Evolutionary conservation across 2,797 vertebrate species (phyloP).

Genomic region (Pristis pectinata): DNA sequence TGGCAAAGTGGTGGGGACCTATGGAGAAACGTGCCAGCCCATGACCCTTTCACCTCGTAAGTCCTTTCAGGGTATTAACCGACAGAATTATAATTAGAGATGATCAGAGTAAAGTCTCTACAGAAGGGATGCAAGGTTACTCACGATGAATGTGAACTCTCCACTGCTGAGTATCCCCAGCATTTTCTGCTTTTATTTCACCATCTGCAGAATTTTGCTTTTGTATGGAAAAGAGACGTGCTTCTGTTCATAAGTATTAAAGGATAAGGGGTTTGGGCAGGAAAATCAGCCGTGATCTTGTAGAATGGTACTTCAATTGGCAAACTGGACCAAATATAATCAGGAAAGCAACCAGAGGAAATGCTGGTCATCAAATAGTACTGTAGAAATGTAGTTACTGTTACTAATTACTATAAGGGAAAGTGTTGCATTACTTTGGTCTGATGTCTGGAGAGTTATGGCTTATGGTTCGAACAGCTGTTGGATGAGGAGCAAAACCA

Average conservation of each 20-base stretch:
- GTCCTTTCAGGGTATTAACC: constrained; percentile 43
- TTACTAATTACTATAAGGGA: not conserved
- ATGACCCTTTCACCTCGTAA: constrained; percentile 48
- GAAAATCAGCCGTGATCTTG: too few relatives aligned
- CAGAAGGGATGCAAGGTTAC: not conserved
- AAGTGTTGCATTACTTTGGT: not conserved
- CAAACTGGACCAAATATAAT: not conserved
- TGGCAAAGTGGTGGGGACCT: constrained; percentile 55
- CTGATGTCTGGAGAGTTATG: not conserved
- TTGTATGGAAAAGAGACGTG: not conserved
- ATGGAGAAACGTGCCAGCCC: constrained; percentile 46
- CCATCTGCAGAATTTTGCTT: too few relatives aligned
- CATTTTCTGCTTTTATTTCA: too few relatives aligned
- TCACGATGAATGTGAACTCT: too few relatives aligned
- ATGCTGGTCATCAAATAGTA: not conserved
- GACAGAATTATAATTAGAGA: not conserved
- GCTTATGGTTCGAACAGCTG: not conserved
- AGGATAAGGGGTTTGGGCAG: too few relatives aligned
- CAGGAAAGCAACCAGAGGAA: not conserved
- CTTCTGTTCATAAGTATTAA: not conserved
- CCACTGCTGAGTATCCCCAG: too few relatives aligned
- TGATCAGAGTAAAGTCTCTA: not conserved
- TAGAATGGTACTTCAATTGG: too few relatives aligned
- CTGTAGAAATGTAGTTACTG: not conserved
- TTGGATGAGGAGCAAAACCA: not conserved